These are phyloP conservation scores for Callospermophilus lateralis DNA, from an alignment of 2,113 vertebrate species.

Conservation along the genomic window DNA sequence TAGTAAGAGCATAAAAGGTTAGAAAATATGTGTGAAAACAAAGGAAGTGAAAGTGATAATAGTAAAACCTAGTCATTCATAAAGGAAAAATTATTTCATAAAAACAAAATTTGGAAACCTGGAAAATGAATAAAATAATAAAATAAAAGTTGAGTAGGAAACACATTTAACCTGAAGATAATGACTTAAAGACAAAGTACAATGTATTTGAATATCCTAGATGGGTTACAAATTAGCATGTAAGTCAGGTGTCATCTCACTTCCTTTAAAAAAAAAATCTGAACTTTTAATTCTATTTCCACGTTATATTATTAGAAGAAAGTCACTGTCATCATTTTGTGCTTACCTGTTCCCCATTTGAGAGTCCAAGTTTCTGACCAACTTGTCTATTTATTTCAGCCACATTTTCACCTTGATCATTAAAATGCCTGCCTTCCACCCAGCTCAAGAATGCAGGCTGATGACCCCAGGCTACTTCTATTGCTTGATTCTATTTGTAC, in stretches of 20 bases:
- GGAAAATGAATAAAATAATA: background rate
- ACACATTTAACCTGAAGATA: background rate
- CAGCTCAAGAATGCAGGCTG: conserved; percentile 93
- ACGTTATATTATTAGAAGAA: background rate
- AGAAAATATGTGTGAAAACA: conserved; percentile 16
- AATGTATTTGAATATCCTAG: background rate
- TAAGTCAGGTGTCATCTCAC: background rate
- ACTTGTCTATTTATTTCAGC: conserved; percentile 94
- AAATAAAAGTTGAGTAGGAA: background rate
- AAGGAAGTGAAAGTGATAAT: conserved; percentile 26
- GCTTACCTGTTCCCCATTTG: conserved; percentile 93
- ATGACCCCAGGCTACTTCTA: conserved; percentile 91
- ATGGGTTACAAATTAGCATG: background rate
- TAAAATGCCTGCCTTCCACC: conserved; percentile 89
- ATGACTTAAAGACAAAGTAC: background rate
- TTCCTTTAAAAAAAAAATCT: background rate
- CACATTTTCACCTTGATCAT: conserved; percentile 85
- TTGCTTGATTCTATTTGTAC: conserved; percentile 91
- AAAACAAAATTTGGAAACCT: conserved; percentile 46
- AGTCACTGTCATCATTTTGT: background rate
- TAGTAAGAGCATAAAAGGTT: background rate
- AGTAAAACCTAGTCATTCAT: background rate
- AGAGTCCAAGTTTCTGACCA: conserved; percentile 94
- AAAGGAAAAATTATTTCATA: conserved; percentile 44
- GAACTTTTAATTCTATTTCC: conserved; percentile 59